phyloP scores from a whole-genome alignment of 2,797 vertebrate genomes.

The Dendrocincla tyrannina region DNA sequence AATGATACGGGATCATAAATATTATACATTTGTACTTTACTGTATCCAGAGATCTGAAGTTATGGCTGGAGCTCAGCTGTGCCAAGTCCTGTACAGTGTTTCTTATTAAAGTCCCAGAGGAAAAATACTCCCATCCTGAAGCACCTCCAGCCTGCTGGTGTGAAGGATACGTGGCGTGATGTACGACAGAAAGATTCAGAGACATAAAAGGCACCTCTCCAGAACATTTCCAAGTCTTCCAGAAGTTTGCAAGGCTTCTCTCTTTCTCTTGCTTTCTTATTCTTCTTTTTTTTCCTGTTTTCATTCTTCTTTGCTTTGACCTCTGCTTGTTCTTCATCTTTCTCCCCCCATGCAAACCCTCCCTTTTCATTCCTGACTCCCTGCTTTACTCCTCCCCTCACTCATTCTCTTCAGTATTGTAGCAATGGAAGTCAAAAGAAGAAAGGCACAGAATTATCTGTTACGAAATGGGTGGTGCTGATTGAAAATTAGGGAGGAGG shows the following conservation, averaged over 20 bases:
- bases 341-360: slow-evolving; percentile 27
- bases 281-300: neutral
- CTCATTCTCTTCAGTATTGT: slow-evolving; percentile 61
- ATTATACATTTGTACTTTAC: neutral
- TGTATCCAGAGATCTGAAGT: neutral
- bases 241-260: neutral
- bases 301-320: slow-evolving; percentile 47
- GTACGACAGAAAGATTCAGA: neutral
- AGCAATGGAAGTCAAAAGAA: slow-evolving; percentile 68
- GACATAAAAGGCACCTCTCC: rapidly evolving
- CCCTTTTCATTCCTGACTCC: slow-evolving; percentile 45
- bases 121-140: neutral
- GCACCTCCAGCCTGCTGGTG: neutral
- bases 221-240: neutral
- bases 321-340: slow-evolving; percentile 67
- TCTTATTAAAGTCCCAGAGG: neutral
- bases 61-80: neutral
- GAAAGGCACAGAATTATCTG: slow-evolving; percentile 66
- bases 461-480: slow-evolving; percentile 68
- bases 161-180: rapidly evolving
- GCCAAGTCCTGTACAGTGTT: rapidly evolving
- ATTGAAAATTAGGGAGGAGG: slow-evolving; percentile 67
- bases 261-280: neutral
- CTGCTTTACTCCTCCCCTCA: slow-evolving; percentile 60
- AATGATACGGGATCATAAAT: neutral